Evolutionary conservation across 2,113 vertebrate genomes (phyloP), one percentile per base, ranked within the genome.

Genomic region (Proteles cristata): DNA sequence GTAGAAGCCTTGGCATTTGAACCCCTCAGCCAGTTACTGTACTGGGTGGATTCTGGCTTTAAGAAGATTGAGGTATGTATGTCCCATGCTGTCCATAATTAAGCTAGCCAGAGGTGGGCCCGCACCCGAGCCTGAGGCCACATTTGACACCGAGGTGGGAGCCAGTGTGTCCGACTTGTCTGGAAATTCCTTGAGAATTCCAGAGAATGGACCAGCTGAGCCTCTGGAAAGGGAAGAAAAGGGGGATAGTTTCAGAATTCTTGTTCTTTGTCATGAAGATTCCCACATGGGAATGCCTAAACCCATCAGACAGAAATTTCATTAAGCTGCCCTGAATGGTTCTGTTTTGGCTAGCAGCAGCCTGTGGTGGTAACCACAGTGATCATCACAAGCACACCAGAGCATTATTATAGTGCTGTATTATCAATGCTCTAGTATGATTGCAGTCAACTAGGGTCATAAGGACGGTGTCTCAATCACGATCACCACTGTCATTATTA

Each of bases 1-100:
- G 99, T 99, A 33, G 99, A 99, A 97, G 99, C 99, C 10, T 98
- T 99, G 98, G 99, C 99, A 80, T 99, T 99, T 76, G 99, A 99
- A 95, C 99, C 99, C 68, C 98, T 99, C 97, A 99, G 99, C 96
- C 98, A 99, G 88, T 97, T 99, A 96, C 99, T 99, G 0, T 99
- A 99, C 98, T 99, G 99, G 99, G 99, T 99, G 58, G 99, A 99
- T 1, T 99, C 99, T 0, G 99, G 99, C 79, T 99, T 99, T 7
- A 99, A 99, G 94, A 99, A 99, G 99, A 99, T 99, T 0, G 99
- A 99, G 99, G 99, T 99, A 99, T 11, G 66, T 69, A 15, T 45
- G 0, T 11, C 74, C 58, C 2, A 0, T 10, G 68, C 3, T 43
- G 11, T 48, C 69, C 21, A 25, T 58, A 7, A 31, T 11, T 8